Evolutionary conservation across 2,113 vertebrate species (phyloP), one percentile per base, ranked within the genome.

Genomic region (Sinocyclocheilus anophthalmus): DNA sequence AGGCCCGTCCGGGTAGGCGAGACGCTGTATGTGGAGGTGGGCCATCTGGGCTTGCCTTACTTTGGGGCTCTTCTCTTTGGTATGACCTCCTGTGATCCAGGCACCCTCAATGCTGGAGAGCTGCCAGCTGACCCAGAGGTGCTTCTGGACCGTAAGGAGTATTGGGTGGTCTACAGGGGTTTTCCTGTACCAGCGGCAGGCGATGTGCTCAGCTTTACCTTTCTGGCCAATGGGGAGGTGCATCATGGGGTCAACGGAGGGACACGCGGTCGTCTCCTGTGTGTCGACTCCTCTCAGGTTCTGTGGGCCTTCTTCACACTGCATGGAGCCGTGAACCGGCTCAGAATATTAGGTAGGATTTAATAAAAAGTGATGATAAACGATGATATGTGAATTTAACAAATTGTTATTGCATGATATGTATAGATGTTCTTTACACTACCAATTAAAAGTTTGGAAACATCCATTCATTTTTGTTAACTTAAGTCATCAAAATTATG

Each of bases 301-400:
- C 96, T 99, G 84, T 99, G 98, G 98, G 94, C 96, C 87, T 99
- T 99, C 93, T 99, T 99, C 91, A 95, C 96, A 0, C 94, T 99
- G 89, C 97, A 98, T 0, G 97, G 98, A 0, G 97, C 97, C 30
- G 94, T 98, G 89, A 97, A 97, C 93, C 96, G 96, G 92, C 96
- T 98, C 90, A 96, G 96, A 94, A 97, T 98, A 93, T 87, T 97
- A 61, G 97, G 97, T 96, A 94, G 92, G 94, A 87, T 39, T 37
- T 48, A 26, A 65, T 65, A 2, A 65, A 61, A 65, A 10, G 57
- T n/a, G 57, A 61, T 61, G 57, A 61, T 61, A 26, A 65, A 26
- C 12, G 1, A 42, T 45, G 42, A 45, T 26, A 4, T 65, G 63
- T 65, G 63, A 65, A 63, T 24, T 65, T 0, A 26, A 65, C n/a